phyloP scores from a whole-genome alignment of 2,888 invertebrate genomes.

The Leucophora obtusa region DNA sequence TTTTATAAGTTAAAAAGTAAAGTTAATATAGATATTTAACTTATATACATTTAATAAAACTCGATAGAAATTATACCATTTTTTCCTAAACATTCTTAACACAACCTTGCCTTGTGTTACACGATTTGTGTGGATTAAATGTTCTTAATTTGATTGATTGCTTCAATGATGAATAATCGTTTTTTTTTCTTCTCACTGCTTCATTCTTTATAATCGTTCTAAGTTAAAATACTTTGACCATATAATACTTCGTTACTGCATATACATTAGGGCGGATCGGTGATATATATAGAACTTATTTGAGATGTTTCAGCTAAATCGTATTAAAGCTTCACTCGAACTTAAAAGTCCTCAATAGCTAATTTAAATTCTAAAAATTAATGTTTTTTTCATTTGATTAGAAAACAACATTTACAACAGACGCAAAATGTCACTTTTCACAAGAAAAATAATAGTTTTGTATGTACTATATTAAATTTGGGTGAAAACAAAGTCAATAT shows the following conservation, averaged over 20 bases:
- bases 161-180: conserved; percentile 75
- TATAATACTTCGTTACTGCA: conserved; percentile 3
- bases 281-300: too few species aligned
- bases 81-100: conserved; percentile 6
- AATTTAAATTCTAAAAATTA: too few species aligned
- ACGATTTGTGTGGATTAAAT: conserved; percentile 74
- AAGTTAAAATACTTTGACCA: conserved; percentile 53
- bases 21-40: background rate
- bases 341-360: too few species aligned
- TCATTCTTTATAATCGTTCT: conserved; percentile 49
- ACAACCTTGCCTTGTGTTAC: conserved; percentile 67
- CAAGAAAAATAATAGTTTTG: too few species aligned
- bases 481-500: too few species aligned
- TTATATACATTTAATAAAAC: background rate
- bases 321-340: too few species aligned
- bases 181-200: conserved; percentile 20
- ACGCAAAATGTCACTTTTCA: too few species aligned
- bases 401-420: too few species aligned
- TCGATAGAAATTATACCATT: conserved; percentile 10
- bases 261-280: background rate
- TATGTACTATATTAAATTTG: too few species aligned
- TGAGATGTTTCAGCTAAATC: too few species aligned
- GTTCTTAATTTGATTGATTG: conserved; percentile 76
- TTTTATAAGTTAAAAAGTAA: too few species aligned
- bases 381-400: too few species aligned